Evolutionary conservation across 2,888 invertebrate genomes (phyloP).

Genomic region (Aleiodes testaceus): DNA sequence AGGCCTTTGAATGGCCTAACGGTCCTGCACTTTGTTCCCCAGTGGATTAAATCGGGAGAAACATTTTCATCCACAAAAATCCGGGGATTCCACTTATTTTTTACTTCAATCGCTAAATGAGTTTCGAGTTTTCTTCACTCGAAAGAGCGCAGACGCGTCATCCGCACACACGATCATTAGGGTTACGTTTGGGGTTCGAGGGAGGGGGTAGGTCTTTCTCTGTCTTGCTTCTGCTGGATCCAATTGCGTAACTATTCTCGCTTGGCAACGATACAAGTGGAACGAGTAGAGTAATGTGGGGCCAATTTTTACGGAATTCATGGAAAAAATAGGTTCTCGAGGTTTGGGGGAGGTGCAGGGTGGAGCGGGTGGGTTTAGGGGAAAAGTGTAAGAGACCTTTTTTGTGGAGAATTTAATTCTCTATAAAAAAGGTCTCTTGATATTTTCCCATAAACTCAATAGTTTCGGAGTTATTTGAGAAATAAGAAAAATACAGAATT

Average conservation of each 20-base stretch:
- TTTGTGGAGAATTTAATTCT: neutral
- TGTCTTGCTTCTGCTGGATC: conserved; percentile 39
- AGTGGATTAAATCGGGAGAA: conserved; percentile 25
- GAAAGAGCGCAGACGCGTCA: conserved; percentile 46
- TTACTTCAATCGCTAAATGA: conserved; percentile 35
- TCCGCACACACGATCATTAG: conserved; percentile 47
- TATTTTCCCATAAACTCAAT: too few species aligned
- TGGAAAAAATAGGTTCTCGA: too few species aligned
- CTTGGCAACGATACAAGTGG: conserved; percentile 48
- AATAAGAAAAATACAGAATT: too few species aligned
- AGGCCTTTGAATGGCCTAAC: conserved; percentile 24
- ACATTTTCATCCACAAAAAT: too few species aligned
- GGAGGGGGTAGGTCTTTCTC: neutral
- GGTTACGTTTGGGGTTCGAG: conserved; percentile 40
- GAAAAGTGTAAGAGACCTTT: too few species aligned
- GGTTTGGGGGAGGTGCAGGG: too few species aligned
- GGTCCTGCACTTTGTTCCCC: neutral
- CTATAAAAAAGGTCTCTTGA: neutral
- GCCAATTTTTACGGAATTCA: conserved; percentile 11
- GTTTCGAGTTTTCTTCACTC: conserved; percentile 28
- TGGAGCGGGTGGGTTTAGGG: too few species aligned
- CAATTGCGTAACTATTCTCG: conserved; percentile 43
- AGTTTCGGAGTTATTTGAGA: too few species aligned
- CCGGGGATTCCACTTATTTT: neutral
- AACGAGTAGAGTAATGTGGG: conserved; percentile 32